Evolutionary conservation across 64 coral and sea anemone species (phyloP).

Genomic region (Montipora capricornis): DNA sequence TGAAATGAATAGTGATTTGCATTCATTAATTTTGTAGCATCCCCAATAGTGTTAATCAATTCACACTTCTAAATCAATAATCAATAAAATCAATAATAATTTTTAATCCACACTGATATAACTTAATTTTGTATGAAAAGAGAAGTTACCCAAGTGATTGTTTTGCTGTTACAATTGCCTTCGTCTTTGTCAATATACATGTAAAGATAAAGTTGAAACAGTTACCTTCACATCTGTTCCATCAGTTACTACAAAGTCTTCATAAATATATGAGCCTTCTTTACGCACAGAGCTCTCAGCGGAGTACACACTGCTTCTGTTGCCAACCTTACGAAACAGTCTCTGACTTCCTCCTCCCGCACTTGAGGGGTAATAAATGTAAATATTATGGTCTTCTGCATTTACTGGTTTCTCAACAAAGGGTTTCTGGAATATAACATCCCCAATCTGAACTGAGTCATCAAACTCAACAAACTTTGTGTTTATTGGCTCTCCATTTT

Average conservation of each 20-base stretch:
- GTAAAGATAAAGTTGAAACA: no score
- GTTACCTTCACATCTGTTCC: constrained; percentile 97
- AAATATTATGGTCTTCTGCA: constrained; percentile 96
- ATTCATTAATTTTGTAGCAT: no score
- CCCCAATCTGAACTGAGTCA: constrained; percentile 91
- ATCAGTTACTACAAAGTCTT: constrained; percentile 97
- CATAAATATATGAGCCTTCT: constrained; percentile 97
- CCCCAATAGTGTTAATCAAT: no score
- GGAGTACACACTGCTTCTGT: constrained; percentile 94
- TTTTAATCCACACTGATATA: no score
- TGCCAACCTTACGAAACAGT: constrained; percentile 96
- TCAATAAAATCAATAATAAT: no score
- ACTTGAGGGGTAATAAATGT: constrained; percentile 90
- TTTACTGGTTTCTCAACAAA: constrained; percentile 97
- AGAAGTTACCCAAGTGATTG: no score
- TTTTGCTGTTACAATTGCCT: no score
- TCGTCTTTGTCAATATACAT: no score
- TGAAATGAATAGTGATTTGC: no score
- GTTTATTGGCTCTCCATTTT: constrained; percentile 78
- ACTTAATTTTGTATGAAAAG: no score
- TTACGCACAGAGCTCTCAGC: constrained; percentile 91
- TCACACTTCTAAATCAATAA: no score
- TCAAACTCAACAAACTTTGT: constrained; percentile 89
- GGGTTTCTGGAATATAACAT: constrained; percentile 94
- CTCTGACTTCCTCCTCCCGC: constrained; percentile 97